These are phyloP conservation scores for Drosophila nigrodunni DNA, from an alignment of 1,140 invertebrate species.

Conservation along the genomic window DNA sequence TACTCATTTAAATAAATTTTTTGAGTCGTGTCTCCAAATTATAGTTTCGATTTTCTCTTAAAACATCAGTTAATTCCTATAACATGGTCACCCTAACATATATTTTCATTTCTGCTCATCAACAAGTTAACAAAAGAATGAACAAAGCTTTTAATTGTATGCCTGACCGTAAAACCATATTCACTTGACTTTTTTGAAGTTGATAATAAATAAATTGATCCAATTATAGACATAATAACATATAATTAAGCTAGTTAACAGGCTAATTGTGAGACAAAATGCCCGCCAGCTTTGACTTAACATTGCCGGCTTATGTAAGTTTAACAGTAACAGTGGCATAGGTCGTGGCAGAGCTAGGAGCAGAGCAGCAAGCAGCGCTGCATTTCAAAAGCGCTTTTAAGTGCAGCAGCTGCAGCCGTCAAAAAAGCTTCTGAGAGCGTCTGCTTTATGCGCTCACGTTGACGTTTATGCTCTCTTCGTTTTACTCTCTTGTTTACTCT, in stretches of 20 bases:
- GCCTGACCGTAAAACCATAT: not conserved
- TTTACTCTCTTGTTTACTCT: not conserved
- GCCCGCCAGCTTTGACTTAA: conserved; percentile 31
- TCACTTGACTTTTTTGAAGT: not conserved
- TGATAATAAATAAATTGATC: conserved; percentile 5
- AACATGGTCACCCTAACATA: no score
- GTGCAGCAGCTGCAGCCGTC: conserved; percentile 46
- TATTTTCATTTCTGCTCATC: no score
- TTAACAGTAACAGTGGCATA: conserved; percentile 27
- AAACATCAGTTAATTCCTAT: no score
- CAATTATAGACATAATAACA: conserved; percentile 1
- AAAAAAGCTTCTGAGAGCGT: conserved; percentile 58
- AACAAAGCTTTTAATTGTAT: not conserved
- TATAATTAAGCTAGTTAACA: conserved; percentile 18
- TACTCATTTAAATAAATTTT: no score
- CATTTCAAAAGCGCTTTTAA: conserved; percentile 25
- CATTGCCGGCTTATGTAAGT: conserved; percentile 39
- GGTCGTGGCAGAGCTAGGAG: not conserved
- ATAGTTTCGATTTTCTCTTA: no score
- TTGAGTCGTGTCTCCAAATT: no score
- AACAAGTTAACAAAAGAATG: not conserved
- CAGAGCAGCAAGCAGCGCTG: conserved; percentile 28
- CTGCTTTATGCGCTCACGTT: conserved; percentile 1
- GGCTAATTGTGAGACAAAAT: conserved; percentile 20
- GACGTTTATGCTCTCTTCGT: not conserved